phyloP scores from a whole-genome alignment of 2,797 vertebrate genomes.

The Sebastes diploproa region DNA sequence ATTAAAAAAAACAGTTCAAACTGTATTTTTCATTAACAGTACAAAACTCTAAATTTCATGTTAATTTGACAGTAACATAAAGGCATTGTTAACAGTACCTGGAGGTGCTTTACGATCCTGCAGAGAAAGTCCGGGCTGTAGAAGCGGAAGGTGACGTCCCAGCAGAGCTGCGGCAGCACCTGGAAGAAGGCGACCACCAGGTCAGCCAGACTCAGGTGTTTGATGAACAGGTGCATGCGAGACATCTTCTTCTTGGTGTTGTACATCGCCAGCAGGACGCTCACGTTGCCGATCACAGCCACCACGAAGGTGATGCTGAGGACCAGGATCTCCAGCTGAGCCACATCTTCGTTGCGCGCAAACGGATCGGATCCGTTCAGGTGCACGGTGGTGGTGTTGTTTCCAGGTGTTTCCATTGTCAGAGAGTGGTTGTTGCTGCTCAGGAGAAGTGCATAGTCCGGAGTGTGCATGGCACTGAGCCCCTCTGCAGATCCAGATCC shows the following conservation, averaged over 20 bases:
- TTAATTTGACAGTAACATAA: too few relatives aligned
- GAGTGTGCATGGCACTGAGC: conserved; percentile 71
- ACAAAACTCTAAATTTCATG: too few relatives aligned
- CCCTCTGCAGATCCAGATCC: conserved; percentile 46
- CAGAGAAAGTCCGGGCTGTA: conserved; percentile 93
- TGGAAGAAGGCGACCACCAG: conserved; percentile 97
- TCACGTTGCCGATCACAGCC: conserved; percentile 90
- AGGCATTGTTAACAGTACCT: conserved; percentile 38
- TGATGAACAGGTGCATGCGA: conserved; percentile 96
- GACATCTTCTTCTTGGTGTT: conserved; percentile 94
- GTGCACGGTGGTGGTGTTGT: conserved; percentile 44
- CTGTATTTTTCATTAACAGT: too few relatives aligned
- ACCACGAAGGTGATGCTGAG: conserved; percentile 92
- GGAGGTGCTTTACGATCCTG: conserved; percentile 94
- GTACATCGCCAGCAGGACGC: conserved; percentile 90
- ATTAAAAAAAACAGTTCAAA: too few relatives aligned
- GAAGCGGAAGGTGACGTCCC: conserved; percentile 95
- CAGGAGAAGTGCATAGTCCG: conserved; percentile 50
- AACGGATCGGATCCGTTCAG: conserved; percentile 76
- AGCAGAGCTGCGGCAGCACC: conserved; percentile 95
- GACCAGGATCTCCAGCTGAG: conserved; percentile 92
- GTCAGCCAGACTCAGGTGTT: conserved; percentile 95
- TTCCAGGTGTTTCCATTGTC: conserved; percentile 57
- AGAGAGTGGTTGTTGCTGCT: conserved; percentile 52
- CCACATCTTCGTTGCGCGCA: conserved; percentile 90